A percentile compares a stretch with the other conserved stretches of the same genome.
Conservation (phyloP, 2,113 vertebrate species). For the Perognathus longimembris region DNA sequence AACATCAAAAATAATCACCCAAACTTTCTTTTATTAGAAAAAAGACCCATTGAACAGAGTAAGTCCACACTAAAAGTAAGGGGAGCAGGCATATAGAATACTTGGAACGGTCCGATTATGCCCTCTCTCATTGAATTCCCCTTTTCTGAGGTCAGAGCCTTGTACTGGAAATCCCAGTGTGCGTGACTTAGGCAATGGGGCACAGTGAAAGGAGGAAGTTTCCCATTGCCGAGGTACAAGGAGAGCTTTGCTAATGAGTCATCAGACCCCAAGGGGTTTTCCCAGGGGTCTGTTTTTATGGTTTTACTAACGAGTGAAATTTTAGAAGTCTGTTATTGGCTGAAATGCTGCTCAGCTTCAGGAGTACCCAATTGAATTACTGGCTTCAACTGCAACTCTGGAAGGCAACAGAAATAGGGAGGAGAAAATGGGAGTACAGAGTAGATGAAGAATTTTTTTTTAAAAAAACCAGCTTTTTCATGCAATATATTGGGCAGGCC, state of each 20-base stretch:
- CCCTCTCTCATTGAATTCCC: neutral
- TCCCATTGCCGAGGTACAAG: neutral
- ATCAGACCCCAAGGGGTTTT: neutral
- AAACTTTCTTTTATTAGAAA: neutral
- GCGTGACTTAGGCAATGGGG: neutral
- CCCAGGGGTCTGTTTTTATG: neutral
- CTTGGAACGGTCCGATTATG: neutral
- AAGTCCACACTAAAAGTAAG: neutral
- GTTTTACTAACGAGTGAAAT: constrained; percentile 29
- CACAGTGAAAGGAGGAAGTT: neutral
- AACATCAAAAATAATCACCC: neutral
- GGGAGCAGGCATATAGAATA: neutral
- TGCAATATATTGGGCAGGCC: neutral
- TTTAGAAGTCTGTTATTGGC: constrained; percentile 46
- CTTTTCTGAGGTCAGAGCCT: neutral
- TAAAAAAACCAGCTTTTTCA: neutral
- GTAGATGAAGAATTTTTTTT: neutral
- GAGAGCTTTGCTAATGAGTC: constrained; percentile 32
- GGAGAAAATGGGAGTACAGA: neutral
- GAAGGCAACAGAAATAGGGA: neutral
- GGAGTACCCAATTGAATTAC: neutral
- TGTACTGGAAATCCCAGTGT: neutral
- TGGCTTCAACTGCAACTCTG: neutral
- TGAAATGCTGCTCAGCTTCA: constrained; percentile 39
- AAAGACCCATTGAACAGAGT: neutral